Evolutionary conservation across 2,888 invertebrate species (phyloP), one percentile per base, ranked within the genome.

Genomic region (Microctonus hyperodae): DNA sequence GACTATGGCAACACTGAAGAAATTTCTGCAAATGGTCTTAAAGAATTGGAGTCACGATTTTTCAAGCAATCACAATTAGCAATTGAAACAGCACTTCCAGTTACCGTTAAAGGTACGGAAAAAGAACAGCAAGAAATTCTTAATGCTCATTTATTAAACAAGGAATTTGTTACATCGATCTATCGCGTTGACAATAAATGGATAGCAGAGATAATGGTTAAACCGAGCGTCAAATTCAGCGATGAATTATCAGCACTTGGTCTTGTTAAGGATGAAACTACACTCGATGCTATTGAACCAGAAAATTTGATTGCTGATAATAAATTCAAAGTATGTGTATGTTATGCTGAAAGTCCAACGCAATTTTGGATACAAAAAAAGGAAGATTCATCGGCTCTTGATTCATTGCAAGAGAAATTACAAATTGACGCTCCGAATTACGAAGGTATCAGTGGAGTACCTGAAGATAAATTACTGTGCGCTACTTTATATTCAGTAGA

Each of bases 401-500:
- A 87, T 1, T 85, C 86, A 44, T 85, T 92, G 0, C 92, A 92
- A 75, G 86, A 87, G 0, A 87, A 88, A 74, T 82, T 94, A 1
- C 91, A 92, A 80, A 86, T 86, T 23, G 85, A 87, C 9, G 87
- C 89, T 0, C 79, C 82, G 0, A 80, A 83, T 0, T 86, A 89
- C 78, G 79, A 86, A 0, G 86, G 88, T 40, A 81, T 91, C 10
- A 87, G 87, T 65, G 88, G 82, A 63, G 66, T 80, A 33, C 86
- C 88, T 1, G 88, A 89, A 55, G 85, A 88, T 65, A 90, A 90
- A 7, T 87, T 88, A 0, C 77, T 90, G 0, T 93, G 93, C 74
- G 86, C 90, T 57, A 96, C 96, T 0, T 90, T 92, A 77, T 97
- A 94, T 81, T 88, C 90, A 0, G 90, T 89, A 1, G 95, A 97